phyloP scores from a whole-genome alignment of 2,113 vertebrate genomes.

The Saguinus imperator region DNA sequence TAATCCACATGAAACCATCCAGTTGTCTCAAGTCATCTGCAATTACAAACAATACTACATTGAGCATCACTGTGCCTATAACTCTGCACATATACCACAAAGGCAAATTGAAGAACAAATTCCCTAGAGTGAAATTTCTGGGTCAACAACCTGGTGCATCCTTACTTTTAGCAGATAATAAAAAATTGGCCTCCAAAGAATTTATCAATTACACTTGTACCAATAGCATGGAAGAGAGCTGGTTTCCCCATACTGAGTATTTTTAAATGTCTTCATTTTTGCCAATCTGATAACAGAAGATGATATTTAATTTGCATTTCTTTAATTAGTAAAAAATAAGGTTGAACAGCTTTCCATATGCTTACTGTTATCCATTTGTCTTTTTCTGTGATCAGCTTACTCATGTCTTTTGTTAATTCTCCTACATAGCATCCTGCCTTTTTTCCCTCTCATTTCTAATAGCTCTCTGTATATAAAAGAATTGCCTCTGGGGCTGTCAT shows the following conservation, averaged over 20 bases:
- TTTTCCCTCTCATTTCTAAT: background rate
- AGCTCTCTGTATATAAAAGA: background rate
- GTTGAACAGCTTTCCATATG: background rate
- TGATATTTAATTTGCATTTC: conserved; percentile 5
- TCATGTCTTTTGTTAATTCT: background rate
- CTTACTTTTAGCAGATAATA: conserved; percentile 30
- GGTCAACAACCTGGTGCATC: background rate
- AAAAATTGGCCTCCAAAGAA: background rate
- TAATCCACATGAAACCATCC: background rate
- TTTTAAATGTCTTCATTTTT: conserved; percentile 31
- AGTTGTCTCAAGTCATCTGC: background rate
- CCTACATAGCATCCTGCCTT: background rate
- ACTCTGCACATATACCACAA: background rate
- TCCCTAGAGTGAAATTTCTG: background rate
- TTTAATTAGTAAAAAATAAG: conserved; percentile 20
- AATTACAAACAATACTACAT: background rate
- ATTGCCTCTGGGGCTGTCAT: background rate
- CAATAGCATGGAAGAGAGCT: background rate
- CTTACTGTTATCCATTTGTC: background rate
- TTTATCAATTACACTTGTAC: background rate
- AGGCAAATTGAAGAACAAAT: background rate
- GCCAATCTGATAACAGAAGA: conserved; percentile 21
- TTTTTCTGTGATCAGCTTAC: background rate
- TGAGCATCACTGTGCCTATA: background rate
- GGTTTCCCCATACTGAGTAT: background rate